Evolutionary conservation across 1,140 invertebrate genomes (phyloP), one percentile per base, ranked within the genome.

Genomic region (Trichonephila inaurata): DNA sequence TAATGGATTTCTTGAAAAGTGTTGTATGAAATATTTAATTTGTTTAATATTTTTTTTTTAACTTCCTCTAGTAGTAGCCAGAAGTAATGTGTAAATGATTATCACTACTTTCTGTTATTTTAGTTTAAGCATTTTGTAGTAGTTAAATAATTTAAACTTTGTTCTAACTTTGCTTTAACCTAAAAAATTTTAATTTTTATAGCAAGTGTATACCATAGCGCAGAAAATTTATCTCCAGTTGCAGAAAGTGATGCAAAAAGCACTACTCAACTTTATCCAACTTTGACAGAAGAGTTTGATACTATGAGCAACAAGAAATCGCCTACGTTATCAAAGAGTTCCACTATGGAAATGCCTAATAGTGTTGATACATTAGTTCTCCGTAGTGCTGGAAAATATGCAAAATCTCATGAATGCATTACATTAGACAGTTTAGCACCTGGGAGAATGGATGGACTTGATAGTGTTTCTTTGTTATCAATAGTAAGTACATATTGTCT

Each of bases 351-450:
- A 10, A 60, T 44, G 21, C 44, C 83, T 5, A 72, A 51, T 18
- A 86, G 87, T 60, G 85, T 93, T 19, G 86, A 93, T 21, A 93
- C 86, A 44, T 64, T 93, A 21, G 92, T 93, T 77, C 62, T 93
- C 14, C 83, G 92, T 18, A 89, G 92, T 44, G 33, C 92, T 18
- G 92, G 85, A 24, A 93, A 93, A 64, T 93, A 93, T 81, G 40
- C 66, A 33, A 93, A 81, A 8, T 19, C 44, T 24, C 85, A 64
- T 64, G 92, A 93, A 33, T 44, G 24, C 28, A 89, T 93, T 24
- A 61, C 51, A 60, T n/a, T 93, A 51, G 92, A 93, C 66, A 61
- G n/a, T 64, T 82, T 82, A 21, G 4, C 24, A 18, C n/a, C 69
- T 69, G 8, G n/a, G 2, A 86, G 24, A 83, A 4, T 12, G 6